Evolutionary conservation across 2,888 invertebrate genomes (phyloP), one percentile per base, ranked within the genome.

Genomic region (Amiota mariae): DNA sequence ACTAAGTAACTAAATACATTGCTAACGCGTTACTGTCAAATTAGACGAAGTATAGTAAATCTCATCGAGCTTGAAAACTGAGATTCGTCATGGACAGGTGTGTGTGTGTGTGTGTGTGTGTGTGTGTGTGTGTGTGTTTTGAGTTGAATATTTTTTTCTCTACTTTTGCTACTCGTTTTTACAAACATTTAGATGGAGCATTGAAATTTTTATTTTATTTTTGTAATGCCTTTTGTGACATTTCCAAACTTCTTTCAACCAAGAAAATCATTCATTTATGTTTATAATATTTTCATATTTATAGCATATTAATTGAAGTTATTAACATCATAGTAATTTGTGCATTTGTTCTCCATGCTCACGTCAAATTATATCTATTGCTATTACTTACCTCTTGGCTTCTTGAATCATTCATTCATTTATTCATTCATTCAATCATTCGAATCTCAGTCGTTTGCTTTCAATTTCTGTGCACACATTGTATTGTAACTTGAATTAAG

Each of bases 301-400:
- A 84, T 85, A 82, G 85, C 85, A 82, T 85, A 84, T 85, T 84
- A 84, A 84, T 84, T 84, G n/a, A 82, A 84, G 85, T 84, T 81
- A 84, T 84, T 84, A 85, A 81, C 82, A 84, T 85, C 82, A 80
- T 77, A 82, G 82, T 85, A 78, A 2, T 6, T 36, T 36, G 84
- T 77, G 85, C 84, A 82, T 81, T 78, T 81, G 46, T 64, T n/a
- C 15, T 46, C 47, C 15, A 64, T n/a, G 2, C 46, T 10, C 59
- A 59, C 59, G 12, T 8, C 54, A 54, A 54, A n/a, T 54, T 15
- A n/a, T 15, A 54, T 54, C 10, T 8, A n/a, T 15, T 13, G 11
- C 12, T 11, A 8, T 54, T 6, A 54, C n/a, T 13, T 20, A 10
- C 18, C 59, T 59, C 18, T 59, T 20, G 8, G 20, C 59, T 11